Base-by-base conservation (phyloP, 2,888 invertebrate genomes). In the Thymelicus acteon region DNA sequence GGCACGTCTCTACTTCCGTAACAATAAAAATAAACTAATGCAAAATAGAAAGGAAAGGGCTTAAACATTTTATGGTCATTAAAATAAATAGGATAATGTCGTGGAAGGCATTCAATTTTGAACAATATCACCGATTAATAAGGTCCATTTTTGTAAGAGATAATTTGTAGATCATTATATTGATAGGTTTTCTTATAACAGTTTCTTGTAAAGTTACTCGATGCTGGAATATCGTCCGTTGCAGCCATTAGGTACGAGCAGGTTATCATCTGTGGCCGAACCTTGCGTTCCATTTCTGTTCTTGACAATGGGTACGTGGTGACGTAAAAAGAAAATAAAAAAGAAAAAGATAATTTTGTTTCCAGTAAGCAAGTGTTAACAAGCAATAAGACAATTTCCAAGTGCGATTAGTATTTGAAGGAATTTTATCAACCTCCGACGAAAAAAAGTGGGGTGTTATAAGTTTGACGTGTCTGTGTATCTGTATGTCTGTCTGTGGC, bases 171-270 rank as follows among this genome's bases (percentile, higher is more conserved):
- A 49, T 66, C 66, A 66, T 66, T 66, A 66, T 15, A 58, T 58
- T 66, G 66, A 66, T 66, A 66, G 58, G 58, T 66, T 66, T 54
- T 66, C 66, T 66, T 66, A n/a, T 37, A 66, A 58, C 66, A 1
- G 40, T 47, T 66, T 66, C 66, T 66, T 66, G 58, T 58, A 12
- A 66, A 66, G 19, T 66, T 58, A 47, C 2, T 47, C 49, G 44
- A 52, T 19, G 49, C 15, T 49, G 15, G 40, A 37, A 58, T 63
- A 63, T 49, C n/a, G 37, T 44, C 31, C 31, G 66, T 66, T 58
- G 37, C 66, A 57, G 49, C 49, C 49, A 58, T 66, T 66, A 58
- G 37, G 13, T 47, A 57, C 47, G 47, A 66, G 31, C 57, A 47
- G 65, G 65, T 66, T 31, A 47, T 15, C 7, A 54, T 7, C 10